Base-by-base conservation (phyloP, 1,140 invertebrate species). In the Sesamia nonagrioides region DNA sequence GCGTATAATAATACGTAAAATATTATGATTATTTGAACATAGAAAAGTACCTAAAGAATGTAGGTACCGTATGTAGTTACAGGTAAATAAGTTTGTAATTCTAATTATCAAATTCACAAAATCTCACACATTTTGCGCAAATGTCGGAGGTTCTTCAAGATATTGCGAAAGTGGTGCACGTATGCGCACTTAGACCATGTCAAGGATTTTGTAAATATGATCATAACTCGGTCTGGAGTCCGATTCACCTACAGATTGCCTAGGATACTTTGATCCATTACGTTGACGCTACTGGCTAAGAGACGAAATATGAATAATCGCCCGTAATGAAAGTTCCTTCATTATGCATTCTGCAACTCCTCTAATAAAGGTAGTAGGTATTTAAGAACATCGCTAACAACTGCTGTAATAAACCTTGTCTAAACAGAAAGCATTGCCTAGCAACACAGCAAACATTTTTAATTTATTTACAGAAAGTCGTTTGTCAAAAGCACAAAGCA, bases 91-190 rank as follows among this genome's bases (percentile, higher is more conserved):
- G 4, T 42, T 9, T 5, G 4, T n/a, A 15, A 7, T 9, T 9
- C 37, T 18, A 63, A 63, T 63, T 63, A 42, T 11, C 7, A 1
- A 7, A n/a, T 63, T 18, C 15, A 42, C 35, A 63, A 42, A 37
- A 37, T 63, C 60, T 63, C 58, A 61, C 58, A 6, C 11, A 6
- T 61, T 17, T 40, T 40, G 60, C 60, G 37, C 60, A 63, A 63
- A 42, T 42, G 54, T 40, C 15, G 15, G 33, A 37, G 7, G 27
- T 42, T 18, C 60, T 40, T 18, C 60, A 42, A 27, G 9, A 37
- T 1, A 37, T 63, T 63, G 35, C 60, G 35, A 63, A 42, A 63
- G 60, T 40, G 35, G 6, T 40, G 35, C 35, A 13, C 35, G 60
- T n/a, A n/a, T 17, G 18, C 35, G 8, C 37, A 27, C 21, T 0